These are phyloP conservation scores for Pangasius macronema DNA, from an alignment of 2,797 vertebrate genomes.

Conservation along the genomic window DNA sequence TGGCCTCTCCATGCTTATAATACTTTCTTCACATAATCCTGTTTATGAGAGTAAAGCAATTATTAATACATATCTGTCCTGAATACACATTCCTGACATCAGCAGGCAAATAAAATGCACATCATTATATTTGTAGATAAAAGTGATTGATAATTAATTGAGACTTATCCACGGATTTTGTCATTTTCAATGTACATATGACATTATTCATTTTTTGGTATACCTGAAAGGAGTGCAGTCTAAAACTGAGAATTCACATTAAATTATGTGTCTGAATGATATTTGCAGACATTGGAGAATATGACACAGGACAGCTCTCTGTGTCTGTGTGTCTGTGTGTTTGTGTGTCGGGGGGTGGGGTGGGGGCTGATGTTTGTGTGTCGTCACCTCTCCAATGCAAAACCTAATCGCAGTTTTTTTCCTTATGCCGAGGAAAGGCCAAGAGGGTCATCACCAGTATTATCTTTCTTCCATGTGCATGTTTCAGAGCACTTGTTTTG, in stretches of 20 bases:
- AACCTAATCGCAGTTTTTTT: neutral
- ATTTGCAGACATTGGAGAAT: slow-evolving; percentile 13
- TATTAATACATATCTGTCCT: neutral
- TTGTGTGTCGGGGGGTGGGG: neutral
- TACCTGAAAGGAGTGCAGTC: neutral
- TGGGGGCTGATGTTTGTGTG: neutral
- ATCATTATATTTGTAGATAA: neutral
- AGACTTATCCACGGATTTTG: neutral
- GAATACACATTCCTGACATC: neutral
- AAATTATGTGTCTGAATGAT: slow-evolving; percentile 21
- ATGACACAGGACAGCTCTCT: neutral
- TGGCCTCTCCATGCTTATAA: neutral
- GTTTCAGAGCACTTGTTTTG: slow-evolving; percentile 5
- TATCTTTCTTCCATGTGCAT: neutral
- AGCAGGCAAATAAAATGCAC: neutral
- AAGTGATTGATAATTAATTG: neutral
- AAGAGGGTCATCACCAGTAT: slow-evolving; percentile 10
- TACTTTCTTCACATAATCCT: neutral
- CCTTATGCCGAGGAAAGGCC: slow-evolving; percentile 8
- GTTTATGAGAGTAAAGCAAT: neutral
- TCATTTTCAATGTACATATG: neutral
- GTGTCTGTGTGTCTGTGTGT: slow-evolving; percentile 1
- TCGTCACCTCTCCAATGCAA: slow-evolving; percentile 12
- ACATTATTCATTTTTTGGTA: slow-evolving; percentile 10
- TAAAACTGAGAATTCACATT: neutral